Evolutionary conservation across 2,888 invertebrate species (phyloP).

Genomic region (Calameuta filiformis): DNA sequence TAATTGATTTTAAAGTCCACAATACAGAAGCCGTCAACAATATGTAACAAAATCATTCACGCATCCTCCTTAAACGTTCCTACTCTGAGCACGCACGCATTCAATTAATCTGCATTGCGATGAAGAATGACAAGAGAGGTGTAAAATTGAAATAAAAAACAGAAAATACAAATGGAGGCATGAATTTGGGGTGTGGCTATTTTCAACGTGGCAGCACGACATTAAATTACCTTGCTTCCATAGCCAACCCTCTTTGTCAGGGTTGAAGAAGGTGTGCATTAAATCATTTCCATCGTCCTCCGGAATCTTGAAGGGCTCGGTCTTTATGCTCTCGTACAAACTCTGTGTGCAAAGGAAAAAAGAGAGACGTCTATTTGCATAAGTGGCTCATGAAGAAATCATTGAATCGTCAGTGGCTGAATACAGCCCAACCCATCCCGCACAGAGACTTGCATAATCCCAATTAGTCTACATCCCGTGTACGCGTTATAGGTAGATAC

Average conservation of each 20-base stretch:
- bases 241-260: constrained; percentile 98
- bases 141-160: neutral
- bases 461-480: constrained; percentile 41
- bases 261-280: constrained; percentile 99
- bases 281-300: constrained; percentile 99
- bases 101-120: neutral
- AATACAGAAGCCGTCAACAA: neutral
- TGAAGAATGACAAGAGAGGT: neutral
- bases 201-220: neutral
- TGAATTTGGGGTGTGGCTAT: neutral
- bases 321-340: constrained; percentile 97
- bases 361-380: constrained; percentile 27
- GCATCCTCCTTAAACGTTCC: neutral
- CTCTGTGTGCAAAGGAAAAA: constrained; percentile 73
- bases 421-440: constrained; percentile 13
- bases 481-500: neutral
- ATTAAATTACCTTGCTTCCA: constrained; percentile 89
- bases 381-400: constrained; percentile 44
- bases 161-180: neutral
- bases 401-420: constrained; percentile 25
- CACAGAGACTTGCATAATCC: constrained; percentile 36
- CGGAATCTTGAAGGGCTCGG: constrained; percentile 99
- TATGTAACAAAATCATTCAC: neutral
- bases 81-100: neutral
- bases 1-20: constrained; percentile 19